Conservation (phyloP, 2,797 vertebrate genomes). For the Tolypeutes matacus region DNA sequence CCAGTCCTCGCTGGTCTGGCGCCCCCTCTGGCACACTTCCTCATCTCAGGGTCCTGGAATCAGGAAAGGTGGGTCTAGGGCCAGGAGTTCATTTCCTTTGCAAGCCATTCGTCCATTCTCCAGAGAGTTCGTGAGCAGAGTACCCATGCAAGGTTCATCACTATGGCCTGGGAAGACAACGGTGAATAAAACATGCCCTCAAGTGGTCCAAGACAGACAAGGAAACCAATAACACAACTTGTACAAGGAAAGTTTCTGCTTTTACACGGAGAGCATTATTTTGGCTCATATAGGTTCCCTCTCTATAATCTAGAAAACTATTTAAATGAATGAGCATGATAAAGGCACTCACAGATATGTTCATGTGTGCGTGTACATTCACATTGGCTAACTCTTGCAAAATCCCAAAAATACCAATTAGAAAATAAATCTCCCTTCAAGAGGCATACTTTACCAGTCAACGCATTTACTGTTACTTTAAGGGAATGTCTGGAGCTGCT, state of each 20-base stretch:
- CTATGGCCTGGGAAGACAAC: not conserved
- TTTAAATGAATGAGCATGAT: not conserved
- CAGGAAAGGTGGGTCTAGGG: not conserved
- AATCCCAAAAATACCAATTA: slow-evolving; percentile 11
- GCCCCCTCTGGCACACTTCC: not conserved
- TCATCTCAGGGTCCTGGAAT: not conserved
- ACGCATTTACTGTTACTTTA: slow-evolving; percentile 72
- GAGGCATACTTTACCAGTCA: slow-evolving; percentile 41
- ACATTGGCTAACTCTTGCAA: not conserved
- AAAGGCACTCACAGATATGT: not conserved
- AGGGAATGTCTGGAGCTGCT: slow-evolving; percentile 70
- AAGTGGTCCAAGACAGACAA: slow-evolving; percentile 49
- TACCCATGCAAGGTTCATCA: not conserved
- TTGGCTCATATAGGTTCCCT: not conserved
- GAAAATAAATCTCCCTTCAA: slow-evolving; percentile 68
- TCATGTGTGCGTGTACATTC: not conserved
- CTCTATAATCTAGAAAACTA: not conserved
- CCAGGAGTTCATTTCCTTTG: not conserved
- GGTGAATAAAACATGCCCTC: slow-evolving; percentile 53
- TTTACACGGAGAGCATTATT: not conserved
- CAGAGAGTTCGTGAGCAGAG: not conserved
- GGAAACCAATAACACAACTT: slow-evolving; percentile 3
- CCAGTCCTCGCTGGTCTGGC: not conserved
- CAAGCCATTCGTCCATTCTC: not conserved
- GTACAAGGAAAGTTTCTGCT: not conserved